These are phyloP conservation scores for Chromoteleia sp. DNA, from an alignment of 2,888 invertebrate genomes.

Conservation along the genomic window DNA sequence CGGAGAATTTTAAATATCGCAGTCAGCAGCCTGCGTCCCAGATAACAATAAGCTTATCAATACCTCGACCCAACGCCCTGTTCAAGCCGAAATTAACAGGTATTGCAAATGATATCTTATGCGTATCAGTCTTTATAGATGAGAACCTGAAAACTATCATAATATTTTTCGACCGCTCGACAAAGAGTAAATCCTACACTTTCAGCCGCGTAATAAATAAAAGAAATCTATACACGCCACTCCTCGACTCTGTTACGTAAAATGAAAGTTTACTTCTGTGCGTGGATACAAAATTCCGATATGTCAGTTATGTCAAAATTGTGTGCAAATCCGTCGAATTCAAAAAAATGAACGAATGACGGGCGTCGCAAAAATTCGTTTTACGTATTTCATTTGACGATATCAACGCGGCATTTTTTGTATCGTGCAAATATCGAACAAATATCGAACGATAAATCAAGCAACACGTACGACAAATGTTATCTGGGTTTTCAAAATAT, in stretches of 20 bases:
- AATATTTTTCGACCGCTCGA: conserved; percentile 17
- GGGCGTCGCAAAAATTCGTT: neutral
- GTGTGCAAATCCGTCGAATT: neutral
- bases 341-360: neutral
- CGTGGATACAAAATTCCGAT: conserved; percentile 34
- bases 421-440: neutral
- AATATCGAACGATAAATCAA: conserved; percentile 6
- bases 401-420: neutral
- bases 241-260: conserved; percentile 3
- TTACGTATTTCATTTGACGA: neutral
- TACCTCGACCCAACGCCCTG: conserved; percentile 25
- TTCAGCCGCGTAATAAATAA: conserved; percentile 38
- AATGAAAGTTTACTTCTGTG: conserved; percentile 13
- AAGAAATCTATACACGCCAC: conserved; percentile 40
- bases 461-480: conserved; percentile 31
- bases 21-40: conserved; percentile 42
- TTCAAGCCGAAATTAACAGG: conserved; percentile 48
- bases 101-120: conserved; percentile 57
- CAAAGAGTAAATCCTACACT: conserved; percentile 19
- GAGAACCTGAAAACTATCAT: conserved; percentile 49
- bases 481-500: conserved; percentile 62
- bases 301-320: conserved; percentile 44
- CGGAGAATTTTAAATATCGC: conserved; percentile 38
- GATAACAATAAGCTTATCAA: conserved; percentile 64
- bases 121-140: conserved; percentile 64